Evolutionary conservation across 1,140 invertebrate genomes (phyloP), one percentile per base, ranked within the genome.

Genomic region (Drosophila lacteicornis): DNA sequence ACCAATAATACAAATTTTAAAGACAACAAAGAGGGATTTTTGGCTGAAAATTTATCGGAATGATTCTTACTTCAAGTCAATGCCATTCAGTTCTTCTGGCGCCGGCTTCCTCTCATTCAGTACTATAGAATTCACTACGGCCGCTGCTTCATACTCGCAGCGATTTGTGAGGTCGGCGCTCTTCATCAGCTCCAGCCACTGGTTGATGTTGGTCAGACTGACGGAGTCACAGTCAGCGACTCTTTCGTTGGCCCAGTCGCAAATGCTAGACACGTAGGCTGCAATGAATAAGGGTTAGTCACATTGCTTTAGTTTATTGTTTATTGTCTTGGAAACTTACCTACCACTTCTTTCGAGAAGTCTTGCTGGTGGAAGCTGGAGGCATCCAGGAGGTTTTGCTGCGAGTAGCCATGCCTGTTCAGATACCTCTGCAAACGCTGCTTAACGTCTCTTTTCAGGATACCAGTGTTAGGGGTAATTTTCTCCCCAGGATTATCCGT

Each of bases 161-260:
- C 59, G 42, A 4, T 49, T 33, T 2, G 71, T 40, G 2, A 87
- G 51, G 1, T 79, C 43, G 15, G 73, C 49, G 1, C 30, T 40
- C 36, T 78, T 75, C 36, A 92, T 50, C n/a, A 85, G 33, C 11
- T 91, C 45, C 33, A 92, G 57, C 91, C 91, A 92, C n/a, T 87
- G 50, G 55, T 66, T 80, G 5, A 91, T 88, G 51, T 82, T 87
- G 46, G 47, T 75, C 11, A 92, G 50, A n/a, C 80, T 76, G 0
- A 80, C 51, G 11, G 86, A 92, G 22, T 85, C 63, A n/a, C 69
- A 85, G 13, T 88, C 81, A 6, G 60, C 53, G 0, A 91, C 63
- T 30, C 49, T 59, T 13, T 27, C 7, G 36, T 78, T 56, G 0
- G 79, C 67, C 30, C 63, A 27, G 8, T 38, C 40, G n/a, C 30